Percentiles rank a stretch among this genome's conserved stretches.
These are phyloP conservation scores for Microtus ochrogaster DNA, from an alignment of 2,113 vertebrate species.

Conservation along the genomic window DNA sequence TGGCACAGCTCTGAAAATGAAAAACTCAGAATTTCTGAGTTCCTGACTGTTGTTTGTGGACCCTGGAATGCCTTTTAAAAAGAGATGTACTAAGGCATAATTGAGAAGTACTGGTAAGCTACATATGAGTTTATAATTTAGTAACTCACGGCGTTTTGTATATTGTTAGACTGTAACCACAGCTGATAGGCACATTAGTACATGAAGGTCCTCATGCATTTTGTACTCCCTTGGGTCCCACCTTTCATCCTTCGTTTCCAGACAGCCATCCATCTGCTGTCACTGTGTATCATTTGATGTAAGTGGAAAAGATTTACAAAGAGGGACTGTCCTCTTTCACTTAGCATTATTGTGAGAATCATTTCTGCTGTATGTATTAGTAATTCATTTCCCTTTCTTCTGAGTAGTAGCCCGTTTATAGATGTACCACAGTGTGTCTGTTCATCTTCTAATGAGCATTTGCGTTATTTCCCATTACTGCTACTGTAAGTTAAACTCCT, in stretches of 20 bases:
- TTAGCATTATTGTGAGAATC: constrained; percentile 1
- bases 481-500: background rate
- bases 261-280: background rate
- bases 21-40: background rate
- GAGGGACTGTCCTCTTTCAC: background rate
- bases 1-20: background rate
- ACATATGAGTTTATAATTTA: background rate
- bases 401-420: background rate
- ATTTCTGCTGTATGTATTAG: background rate
- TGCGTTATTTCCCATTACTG: background rate
- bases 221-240: background rate
- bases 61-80: background rate
- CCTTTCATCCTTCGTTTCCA: background rate
- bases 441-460: background rate
- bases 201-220: background rate
- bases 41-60: background rate
- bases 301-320: background rate
- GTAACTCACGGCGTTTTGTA: background rate
- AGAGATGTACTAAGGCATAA: background rate
- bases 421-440: background rate
- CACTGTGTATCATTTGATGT: background rate
- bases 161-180: background rate
- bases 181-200: no score
- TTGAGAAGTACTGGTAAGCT: background rate
- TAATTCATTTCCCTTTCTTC: background rate